These are phyloP conservation scores for Lanistes nyassanus DNA, from an alignment of 1,140 invertebrate species.

Conservation along the genomic window DNA sequence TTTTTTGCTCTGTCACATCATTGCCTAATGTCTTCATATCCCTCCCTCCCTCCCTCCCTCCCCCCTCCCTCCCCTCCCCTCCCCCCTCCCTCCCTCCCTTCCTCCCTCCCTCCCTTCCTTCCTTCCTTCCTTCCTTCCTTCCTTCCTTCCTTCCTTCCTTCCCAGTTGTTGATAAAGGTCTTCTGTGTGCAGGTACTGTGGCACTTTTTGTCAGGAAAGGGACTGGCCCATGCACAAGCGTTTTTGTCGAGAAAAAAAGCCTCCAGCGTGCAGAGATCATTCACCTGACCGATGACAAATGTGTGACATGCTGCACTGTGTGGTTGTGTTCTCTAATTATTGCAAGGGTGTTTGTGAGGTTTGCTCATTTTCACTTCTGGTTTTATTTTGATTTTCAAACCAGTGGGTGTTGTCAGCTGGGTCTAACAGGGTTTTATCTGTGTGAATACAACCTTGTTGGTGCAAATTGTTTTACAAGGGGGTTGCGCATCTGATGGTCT, in stretches of 20 bases:
- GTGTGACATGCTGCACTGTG: too few species aligned
- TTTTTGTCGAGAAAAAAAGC: conserved; percentile 65
- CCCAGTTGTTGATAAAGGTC: background rate
- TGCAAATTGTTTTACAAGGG: too few species aligned
- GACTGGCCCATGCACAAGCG: conserved; percentile 71
- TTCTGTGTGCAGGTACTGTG: conserved; percentile 66
- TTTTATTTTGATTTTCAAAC: too few species aligned
- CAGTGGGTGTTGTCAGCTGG: too few species aligned
- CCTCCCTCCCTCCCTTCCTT: background rate
- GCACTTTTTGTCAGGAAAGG: conserved; percentile 69
- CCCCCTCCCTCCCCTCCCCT: background rate
- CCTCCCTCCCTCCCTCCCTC: background rate
- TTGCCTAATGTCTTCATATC: too few species aligned
- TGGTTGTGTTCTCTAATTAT: too few species aligned
- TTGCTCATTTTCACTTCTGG: too few species aligned
- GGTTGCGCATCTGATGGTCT: too few species aligned
- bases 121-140: background rate
- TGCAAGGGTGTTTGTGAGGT: too few species aligned
- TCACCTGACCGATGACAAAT: conserved; percentile 17
- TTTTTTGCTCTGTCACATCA: background rate
- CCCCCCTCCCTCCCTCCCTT: background rate
- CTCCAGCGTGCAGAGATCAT: conserved; percentile 1
- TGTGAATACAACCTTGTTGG: too few species aligned
- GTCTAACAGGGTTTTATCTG: too few species aligned
- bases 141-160: background rate